Evolutionary conservation across 1,140 invertebrate genomes (phyloP), one percentile per base, ranked within the genome.

Genomic region (Antheraea mylitta): DNA sequence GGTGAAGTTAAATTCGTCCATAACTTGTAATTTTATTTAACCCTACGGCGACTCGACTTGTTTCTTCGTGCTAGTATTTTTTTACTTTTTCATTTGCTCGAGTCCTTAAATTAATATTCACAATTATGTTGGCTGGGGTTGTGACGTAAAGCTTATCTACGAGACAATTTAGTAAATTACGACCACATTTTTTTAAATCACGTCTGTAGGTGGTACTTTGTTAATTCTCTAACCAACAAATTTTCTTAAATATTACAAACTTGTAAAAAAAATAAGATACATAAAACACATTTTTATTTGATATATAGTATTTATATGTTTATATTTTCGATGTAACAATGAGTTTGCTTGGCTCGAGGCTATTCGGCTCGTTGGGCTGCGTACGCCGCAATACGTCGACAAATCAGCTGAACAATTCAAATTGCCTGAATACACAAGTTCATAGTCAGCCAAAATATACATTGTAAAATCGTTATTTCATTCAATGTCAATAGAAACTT

Each of bases 151-250:
- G 38, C 38, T 87, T 83, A 85, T 87, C 85, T 82, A 72, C 66
- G 74, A 66, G 59, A 75, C 74, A 87, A 90, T 88, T 86, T 86
- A 78, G 84, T 78, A 85, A 82, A 80, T 66, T 79, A 85, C 75
- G 76, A 76, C 75, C 72, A 68, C 59, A 22, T 60, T 81, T 85
- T 84, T 85, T 80, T 77, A 60, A 69, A 68, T 22, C 67, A 61
- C 65, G 75, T 70, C 72, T 64, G 76, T 68, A 76, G 73, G 62
- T 74, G 74, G 71, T 79, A 85, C 83, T 87, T 89, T 89, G 79
- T 82, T 86, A 90, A 90, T 88, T 85, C 75, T 78, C 74, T 80
- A n/a, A 80, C 86, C 87, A 88, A 88, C 86, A 81, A 80, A 80
- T 75, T 69, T 80, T 73, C 79, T 85, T 86, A 82, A 71, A 66